phyloP scores from a whole-genome alignment of 1,140 invertebrate species.

The Ips nitidus region DNA sequence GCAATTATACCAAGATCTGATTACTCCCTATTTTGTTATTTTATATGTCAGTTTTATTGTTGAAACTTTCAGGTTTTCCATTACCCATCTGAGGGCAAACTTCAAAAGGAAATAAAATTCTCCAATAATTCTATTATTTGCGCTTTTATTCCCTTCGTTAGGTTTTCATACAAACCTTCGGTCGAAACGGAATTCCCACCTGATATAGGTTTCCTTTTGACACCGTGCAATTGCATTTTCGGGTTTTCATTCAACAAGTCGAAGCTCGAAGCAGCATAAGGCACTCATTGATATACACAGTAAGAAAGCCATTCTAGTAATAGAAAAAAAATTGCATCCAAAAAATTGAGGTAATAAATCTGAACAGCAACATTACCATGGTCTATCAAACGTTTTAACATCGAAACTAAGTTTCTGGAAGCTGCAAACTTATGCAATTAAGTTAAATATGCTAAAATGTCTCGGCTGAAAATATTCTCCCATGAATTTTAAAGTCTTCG shows the following conservation, averaged over 20 bases:
- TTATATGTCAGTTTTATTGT: neutral
- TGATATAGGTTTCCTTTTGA: slow-evolving; percentile 24
- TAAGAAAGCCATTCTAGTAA: too few relatives aligned
- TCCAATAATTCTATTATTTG: neutral
- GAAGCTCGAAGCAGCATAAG: slow-evolving; percentile 19
- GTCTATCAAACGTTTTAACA: too few relatives aligned
- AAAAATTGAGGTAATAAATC: too few relatives aligned
- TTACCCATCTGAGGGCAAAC: neutral
- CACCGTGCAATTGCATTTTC: slow-evolving; percentile 29
- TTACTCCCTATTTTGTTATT: neutral
- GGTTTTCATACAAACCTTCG: slow-evolving; percentile 4
- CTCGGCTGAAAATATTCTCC: slow-evolving; percentile 6
- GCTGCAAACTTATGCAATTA: neutral
- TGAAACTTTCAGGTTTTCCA: neutral
- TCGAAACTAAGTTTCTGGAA: neutral
- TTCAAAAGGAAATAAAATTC: neutral
- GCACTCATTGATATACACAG: too few relatives aligned
- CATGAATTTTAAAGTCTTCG: slow-evolving; percentile 18
- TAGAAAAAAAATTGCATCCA: too few relatives aligned
- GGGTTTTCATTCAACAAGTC: slow-evolving; percentile 29
- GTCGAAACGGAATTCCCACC: slow-evolving; percentile 14
- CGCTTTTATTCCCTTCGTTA: neutral
- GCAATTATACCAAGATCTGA: neutral
- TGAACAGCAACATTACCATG: too few relatives aligned
- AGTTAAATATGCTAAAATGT: slow-evolving; percentile 22